Evolutionary conservation across 2,888 invertebrate species (phyloP).

Genomic region (Clepsis dumicolana): DNA sequence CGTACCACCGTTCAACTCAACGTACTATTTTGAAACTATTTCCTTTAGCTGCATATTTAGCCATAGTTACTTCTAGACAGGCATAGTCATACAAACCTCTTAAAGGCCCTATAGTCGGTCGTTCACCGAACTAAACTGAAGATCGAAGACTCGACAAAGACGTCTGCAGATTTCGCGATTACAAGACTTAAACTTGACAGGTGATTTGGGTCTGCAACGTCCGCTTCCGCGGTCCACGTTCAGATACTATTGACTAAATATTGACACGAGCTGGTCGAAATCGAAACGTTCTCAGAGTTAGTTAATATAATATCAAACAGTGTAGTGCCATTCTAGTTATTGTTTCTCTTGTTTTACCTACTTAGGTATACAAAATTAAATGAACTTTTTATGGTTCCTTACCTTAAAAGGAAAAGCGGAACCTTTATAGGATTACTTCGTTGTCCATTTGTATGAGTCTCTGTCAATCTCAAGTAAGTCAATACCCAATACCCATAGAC

Average conservation of each 20-base stretch:
- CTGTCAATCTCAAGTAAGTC: too few relatives aligned
- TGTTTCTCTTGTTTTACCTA: too few relatives aligned
- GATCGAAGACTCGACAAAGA: constrained; percentile 78
- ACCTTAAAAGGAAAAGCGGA: too few relatives aligned
- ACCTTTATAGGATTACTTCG: too few relatives aligned
- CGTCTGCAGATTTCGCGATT: constrained; percentile 75
- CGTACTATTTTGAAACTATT: too few relatives aligned
- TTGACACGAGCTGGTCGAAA: constrained; percentile 61
- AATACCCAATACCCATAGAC: too few relatives aligned
- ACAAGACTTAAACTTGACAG: constrained; percentile 75
- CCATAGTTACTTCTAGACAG: not conserved
- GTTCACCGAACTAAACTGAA: constrained; percentile 55
- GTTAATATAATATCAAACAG: constrained; percentile 38
- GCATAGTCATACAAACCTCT: not conserved
- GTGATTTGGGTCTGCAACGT: constrained; percentile 81
- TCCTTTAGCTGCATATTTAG: not conserved
- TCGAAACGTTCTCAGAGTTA: constrained; percentile 20
- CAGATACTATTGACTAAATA: constrained; percentile 56
- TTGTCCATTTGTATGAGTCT: too few relatives aligned
- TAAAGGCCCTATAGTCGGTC: constrained; percentile 44
- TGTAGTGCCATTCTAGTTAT: too few relatives aligned
- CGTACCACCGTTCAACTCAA: too few relatives aligned
- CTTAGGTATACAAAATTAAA: too few relatives aligned
- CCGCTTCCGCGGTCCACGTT: constrained; percentile 65
- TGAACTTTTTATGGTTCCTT: too few relatives aligned